A percentile compares a stretch with the other conserved stretches of the same genome.
phyloP scores from a whole-genome alignment of 1,140 invertebrate species.

The Drosophila malerkotliana region DNA sequence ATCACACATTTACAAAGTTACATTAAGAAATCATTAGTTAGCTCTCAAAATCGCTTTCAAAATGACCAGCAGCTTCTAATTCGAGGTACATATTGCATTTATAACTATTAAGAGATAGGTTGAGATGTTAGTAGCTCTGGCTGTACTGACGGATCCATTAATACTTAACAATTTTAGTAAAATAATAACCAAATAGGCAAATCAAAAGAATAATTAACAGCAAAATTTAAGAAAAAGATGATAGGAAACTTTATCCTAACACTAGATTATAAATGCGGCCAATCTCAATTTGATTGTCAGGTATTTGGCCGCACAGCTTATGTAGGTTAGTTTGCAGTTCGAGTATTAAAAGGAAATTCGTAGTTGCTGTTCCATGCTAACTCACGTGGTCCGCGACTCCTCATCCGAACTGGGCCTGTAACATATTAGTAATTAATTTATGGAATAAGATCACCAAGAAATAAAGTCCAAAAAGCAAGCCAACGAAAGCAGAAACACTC shows the following conservation, averaged over 20 bases:
- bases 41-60: slow-evolving; percentile 39
- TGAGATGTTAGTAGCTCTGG: slow-evolving; percentile 23
- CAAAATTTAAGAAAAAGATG: slow-evolving; percentile 20
- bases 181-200: slow-evolving; percentile 7
- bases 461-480: slow-evolving; percentile 1
- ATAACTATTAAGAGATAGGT: slow-evolving; percentile 16
- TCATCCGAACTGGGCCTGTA: slow-evolving; percentile 79
- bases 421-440: slow-evolving; percentile 12
- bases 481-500: slow-evolving; percentile 37
- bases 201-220: slow-evolving; percentile 1
- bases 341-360: slow-evolving; percentile 65
- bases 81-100: slow-evolving; percentile 37
- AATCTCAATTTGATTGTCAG: slow-evolving; percentile 49
- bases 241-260: slow-evolving; percentile 6
- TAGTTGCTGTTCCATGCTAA: slow-evolving; percentile 36
- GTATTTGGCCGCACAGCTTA: slow-evolving; percentile 33
- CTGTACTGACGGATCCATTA: slow-evolving; percentile 45
- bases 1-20: slow-evolving; percentile 53
- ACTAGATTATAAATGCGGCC: slow-evolving; percentile 26
- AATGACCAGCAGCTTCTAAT: slow-evolving; percentile 36
- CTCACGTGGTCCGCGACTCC: slow-evolving; percentile 80
- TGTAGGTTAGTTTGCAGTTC: slow-evolving; percentile 49
- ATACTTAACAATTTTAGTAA: slow-evolving; percentile 49
- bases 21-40: slow-evolving; percentile 59
- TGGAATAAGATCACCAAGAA: neutral